These are phyloP conservation scores for Darevskia nairensis DNA, from an alignment of 2,797 vertebrate species.

Conservation along the genomic window DNA sequence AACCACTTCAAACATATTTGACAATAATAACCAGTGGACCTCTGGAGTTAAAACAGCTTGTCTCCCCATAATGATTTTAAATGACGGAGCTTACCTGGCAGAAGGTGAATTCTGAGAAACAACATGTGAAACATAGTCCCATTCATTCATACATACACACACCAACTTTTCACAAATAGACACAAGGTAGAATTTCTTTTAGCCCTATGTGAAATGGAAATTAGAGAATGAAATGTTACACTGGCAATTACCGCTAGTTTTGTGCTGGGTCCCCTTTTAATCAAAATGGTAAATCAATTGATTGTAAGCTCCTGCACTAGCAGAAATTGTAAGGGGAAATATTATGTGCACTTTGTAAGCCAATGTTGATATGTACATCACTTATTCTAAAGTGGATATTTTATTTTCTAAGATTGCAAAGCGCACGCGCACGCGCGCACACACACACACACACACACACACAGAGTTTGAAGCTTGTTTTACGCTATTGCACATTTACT, in stretches of 20 bases:
- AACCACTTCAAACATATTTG: neutral
- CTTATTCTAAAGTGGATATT: neutral
- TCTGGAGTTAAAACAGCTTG: slow-evolving; percentile 42
- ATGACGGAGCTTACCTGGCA: slow-evolving; percentile 43
- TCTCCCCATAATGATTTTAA: slow-evolving; percentile 49
- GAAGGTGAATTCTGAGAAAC: neutral
- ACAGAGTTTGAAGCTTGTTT: neutral
- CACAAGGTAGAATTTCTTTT: neutral
- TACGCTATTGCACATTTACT: neutral
- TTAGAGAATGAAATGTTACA: neutral
- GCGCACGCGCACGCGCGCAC: accelerated
- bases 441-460: neutral
- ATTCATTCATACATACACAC: neutral
- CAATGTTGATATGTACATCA: neutral
- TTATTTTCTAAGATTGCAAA: neutral
- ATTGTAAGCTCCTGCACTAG: slow-evolving; percentile 15
- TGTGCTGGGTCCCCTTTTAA: slow-evolving; percentile 21
- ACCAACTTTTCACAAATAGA: neutral
- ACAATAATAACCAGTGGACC: neutral
- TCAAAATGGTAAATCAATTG: accelerated
- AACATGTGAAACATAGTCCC: neutral
- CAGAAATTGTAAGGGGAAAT: neutral
- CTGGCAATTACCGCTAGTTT: neutral
- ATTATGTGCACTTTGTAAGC: neutral
- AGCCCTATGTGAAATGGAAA: neutral